phyloP scores from a whole-genome alignment of 2,888 invertebrate species.

The Cantharis nigra region DNA sequence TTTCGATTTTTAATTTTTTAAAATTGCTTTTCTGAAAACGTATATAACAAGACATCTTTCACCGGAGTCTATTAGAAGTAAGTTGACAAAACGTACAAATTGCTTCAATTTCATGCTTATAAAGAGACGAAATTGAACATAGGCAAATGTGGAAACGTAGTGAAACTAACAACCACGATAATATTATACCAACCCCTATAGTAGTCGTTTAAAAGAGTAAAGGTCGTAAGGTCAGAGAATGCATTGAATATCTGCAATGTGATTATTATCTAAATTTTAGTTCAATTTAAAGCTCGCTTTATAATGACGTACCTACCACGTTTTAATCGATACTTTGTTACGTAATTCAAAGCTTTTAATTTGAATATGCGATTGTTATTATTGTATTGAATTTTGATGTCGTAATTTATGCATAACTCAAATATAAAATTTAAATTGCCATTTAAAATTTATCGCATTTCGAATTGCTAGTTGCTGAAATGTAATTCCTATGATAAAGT shows the following conservation, averaged over 20 bases:
- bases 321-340: not conserved
- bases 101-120: not conserved
- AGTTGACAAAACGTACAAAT: not conserved
- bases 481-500: not conserved
- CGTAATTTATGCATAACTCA: not conserved
- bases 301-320: not conserved
- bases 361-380: not conserved
- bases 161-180: not conserved
- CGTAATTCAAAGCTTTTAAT: not conserved
- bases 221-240: slow-evolving; percentile 34
- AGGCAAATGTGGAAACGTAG: slow-evolving; percentile 14
- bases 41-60: not conserved
- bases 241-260: slow-evolving; percentile 33
- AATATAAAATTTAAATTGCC: not conserved
- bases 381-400: not conserved
- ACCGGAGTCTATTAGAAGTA: not conserved
- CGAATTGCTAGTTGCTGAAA: not conserved
- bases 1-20: not conserved
- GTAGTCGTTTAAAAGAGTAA: slow-evolving; percentile 32
- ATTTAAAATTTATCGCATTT: not conserved
- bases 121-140: slow-evolving; percentile 3
- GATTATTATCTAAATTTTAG: slow-evolving; percentile 17
- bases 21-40: not conserved
- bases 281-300: not conserved
- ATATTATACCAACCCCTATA: not conserved